Conservation (phyloP, 1,140 invertebrate species). For the Drosophila dunni region DNA sequence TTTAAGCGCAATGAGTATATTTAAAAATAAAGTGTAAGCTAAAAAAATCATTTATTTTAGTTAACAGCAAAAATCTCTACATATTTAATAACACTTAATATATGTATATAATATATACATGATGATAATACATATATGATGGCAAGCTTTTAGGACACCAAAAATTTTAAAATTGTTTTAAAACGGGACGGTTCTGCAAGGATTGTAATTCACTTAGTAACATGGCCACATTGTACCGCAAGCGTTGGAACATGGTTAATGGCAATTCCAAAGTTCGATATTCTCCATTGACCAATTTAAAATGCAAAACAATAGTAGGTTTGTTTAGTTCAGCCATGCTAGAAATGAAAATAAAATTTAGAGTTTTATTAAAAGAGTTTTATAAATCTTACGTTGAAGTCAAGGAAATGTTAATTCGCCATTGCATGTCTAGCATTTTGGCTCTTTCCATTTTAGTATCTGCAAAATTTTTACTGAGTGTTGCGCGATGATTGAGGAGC, state of each 20-base stretch:
- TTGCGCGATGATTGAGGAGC: slow-evolving; percentile 74
- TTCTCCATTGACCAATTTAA: slow-evolving; percentile 70
- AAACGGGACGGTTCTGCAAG: slow-evolving; percentile 68
- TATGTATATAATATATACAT: not conserved
- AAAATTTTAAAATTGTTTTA: slow-evolving; percentile 70
- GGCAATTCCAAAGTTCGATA: slow-evolving; percentile 78
- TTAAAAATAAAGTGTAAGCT: not conserved
- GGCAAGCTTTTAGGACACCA: slow-evolving; percentile 19
- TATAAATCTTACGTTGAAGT: slow-evolving; percentile 56
- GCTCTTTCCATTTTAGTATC: slow-evolving; percentile 76
- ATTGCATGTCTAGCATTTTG: slow-evolving; percentile 77
- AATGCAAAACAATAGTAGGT: slow-evolving; percentile 79
- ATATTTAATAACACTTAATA: not conserved
- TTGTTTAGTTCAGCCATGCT: slow-evolving; percentile 59
- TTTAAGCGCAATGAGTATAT: too few species aligned
- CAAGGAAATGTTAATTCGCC: slow-evolving; percentile 82
- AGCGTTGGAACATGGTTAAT: slow-evolving; percentile 78
- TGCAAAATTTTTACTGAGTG: slow-evolving; percentile 73
- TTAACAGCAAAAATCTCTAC: not conserved
- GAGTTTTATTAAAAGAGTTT: not conserved
- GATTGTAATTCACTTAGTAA: slow-evolving; percentile 77
- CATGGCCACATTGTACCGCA: slow-evolving; percentile 75
- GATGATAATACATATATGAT: slow-evolving; percentile 3
- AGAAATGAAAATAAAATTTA: not conserved
- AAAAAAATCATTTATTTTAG: not conserved